Percentiles rank a stretch among this genome's conserved stretches.
phyloP scores from a whole-genome alignment of 2,888 invertebrate species.

The Rhyacophila evoluta region DNA sequence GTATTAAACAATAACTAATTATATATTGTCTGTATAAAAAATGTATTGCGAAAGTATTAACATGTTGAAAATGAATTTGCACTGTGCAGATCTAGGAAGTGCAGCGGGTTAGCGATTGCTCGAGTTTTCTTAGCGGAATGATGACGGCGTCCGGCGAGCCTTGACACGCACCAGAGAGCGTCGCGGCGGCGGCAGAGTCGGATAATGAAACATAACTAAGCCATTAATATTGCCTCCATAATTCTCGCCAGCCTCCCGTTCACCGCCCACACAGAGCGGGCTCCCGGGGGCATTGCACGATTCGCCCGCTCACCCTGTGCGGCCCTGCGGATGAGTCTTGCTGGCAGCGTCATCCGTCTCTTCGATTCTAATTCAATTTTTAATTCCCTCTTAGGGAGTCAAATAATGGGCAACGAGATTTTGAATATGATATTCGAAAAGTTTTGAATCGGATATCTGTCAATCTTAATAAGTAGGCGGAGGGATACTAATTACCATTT shows the following conservation, averaged over 20 bases:
- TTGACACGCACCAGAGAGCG: constrained; percentile 34
- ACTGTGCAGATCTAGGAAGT: not conserved
- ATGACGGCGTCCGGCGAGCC: constrained; percentile 24
- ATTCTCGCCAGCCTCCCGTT: constrained; percentile 15
- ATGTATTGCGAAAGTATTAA: no score
- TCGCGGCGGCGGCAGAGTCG: constrained; percentile 36
- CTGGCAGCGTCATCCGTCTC: constrained; percentile 23
- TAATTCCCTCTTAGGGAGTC: constrained; percentile 22
- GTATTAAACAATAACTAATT: not conserved
- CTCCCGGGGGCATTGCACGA: not conserved
- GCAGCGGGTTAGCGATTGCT: constrained; percentile 5
- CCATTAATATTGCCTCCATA: constrained; percentile 52
- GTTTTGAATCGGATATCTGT: constrained; percentile 22
- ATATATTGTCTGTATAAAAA: no score
- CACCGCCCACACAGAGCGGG: not conserved
- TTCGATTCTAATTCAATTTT: constrained; percentile 26
- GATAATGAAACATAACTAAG: constrained; percentile 54
- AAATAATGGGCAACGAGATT: constrained; percentile 3
- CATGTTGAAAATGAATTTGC: no score
- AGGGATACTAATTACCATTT: not conserved
- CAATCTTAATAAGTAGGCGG: not conserved
- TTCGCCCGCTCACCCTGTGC: not conserved
- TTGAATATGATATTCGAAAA: constrained; percentile 12
- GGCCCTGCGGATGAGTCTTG: constrained; percentile 1
- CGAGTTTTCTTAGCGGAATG: not conserved